Evolutionary conservation across 2,888 invertebrate species (phyloP).

Genomic region (Pedicia rivosa): DNA sequence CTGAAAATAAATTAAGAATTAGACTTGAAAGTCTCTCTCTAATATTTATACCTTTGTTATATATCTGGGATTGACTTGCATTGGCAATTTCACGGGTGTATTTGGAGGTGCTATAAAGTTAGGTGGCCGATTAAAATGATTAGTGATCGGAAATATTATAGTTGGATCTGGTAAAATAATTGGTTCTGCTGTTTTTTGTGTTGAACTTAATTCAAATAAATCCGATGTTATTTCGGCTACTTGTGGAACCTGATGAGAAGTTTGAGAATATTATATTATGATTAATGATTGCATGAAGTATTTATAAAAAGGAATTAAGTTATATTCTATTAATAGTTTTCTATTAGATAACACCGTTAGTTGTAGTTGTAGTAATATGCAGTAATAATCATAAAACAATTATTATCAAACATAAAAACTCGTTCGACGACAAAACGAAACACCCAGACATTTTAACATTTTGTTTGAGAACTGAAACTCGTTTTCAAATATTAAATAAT

Average conservation of each 20-base stretch:
- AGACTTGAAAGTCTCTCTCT: background rate
- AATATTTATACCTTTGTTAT: slow-evolving; percentile 35
- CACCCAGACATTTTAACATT: too few species aligned
- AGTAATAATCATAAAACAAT: too few species aligned
- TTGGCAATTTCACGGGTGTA: slow-evolving; percentile 12
- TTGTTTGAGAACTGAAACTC: too few species aligned
- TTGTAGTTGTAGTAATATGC: too few species aligned
- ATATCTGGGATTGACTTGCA: slow-evolving; percentile 42
- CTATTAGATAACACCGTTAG: too few species aligned
- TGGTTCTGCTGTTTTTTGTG: background rate
- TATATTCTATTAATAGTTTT: too few species aligned
- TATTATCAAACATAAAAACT: too few species aligned
- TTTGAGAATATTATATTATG: too few species aligned
- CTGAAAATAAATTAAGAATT: background rate
- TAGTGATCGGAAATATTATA: background rate
- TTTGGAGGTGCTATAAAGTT: slow-evolving; percentile 3
- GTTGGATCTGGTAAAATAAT: background rate
- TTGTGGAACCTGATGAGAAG: background rate
- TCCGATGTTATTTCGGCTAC: background rate
- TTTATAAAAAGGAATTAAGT: too few species aligned
- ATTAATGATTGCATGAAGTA: too few species aligned
- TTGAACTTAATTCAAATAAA: slow-evolving; percentile 1
- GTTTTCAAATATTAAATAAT: too few species aligned
- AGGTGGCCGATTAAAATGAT: slow-evolving; percentile 1
- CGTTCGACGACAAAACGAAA: too few species aligned